Evolutionary conservation across 1,140 invertebrate genomes (phyloP), one percentile per base, ranked within the genome.

Genomic region (Hydropsyche tenuis): DNA sequence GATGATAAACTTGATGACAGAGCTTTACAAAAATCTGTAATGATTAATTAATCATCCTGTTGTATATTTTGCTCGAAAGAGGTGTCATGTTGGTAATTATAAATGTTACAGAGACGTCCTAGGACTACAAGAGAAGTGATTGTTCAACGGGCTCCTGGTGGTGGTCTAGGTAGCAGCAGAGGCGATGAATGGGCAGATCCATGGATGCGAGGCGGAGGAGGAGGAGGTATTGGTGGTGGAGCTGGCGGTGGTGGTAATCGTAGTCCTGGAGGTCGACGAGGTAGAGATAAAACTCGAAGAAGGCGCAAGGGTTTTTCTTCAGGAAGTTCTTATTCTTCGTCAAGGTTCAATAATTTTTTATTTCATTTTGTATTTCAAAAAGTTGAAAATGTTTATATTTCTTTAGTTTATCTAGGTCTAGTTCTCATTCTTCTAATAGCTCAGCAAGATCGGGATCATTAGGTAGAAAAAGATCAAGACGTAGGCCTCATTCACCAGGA

Each of bases 181-280:
- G 90, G 88, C 5, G 94, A 96, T 80, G 94, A 96, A 80, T 97
- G 95, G 95, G 91, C 91, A 22, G 95, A 97, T 85, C 95, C 95
- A 0, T 97, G 95, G 95, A 94, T 94, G 93, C 81, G 89, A 30
- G 85, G 86, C 30, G 83, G 86, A 0, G 81, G 82, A 30, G 83
- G 85, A 0, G 82, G 45, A 2, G 81, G 82, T 43, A 83, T 85
- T 1, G 83, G 45, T 9, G 71, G 66, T 37, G 84, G 85, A 1
- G 83, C 20, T 18, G 46, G 46, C 2, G 46, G 46, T 18, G 46
- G 12, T 18, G 72, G 68, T 14, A 45, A 43, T 37, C 66, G 66
- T 9, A 69, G 60, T 51, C 43, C 68, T 9, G 66, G 48, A 12
- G 30, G 30, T 16, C 20, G 73, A 7, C 20, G 69, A 6, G 37